phyloP scores from a whole-genome alignment of 2,113 vertebrate species.

The Syngnathus scovelli region DNA sequence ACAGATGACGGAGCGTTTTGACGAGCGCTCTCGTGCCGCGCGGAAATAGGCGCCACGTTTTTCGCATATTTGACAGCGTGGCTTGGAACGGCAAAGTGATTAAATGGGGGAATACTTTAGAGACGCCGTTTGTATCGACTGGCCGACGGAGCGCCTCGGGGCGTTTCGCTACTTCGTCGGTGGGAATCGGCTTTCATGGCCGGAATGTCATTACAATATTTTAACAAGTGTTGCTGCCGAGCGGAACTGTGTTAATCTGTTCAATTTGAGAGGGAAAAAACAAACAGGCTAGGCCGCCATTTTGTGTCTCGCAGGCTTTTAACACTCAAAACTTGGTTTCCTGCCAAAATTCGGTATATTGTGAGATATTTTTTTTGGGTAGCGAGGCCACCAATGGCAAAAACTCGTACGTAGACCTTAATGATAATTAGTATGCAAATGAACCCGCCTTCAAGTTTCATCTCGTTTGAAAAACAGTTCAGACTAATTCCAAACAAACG shows the following conservation, averaged over 20 bases:
- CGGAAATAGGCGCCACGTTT: neutral
- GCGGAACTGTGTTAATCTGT: neutral
- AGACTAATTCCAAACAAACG: slow-evolving; percentile 9
- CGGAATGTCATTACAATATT: neutral
- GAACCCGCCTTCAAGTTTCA: neutral
- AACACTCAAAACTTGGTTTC: too few species aligned
- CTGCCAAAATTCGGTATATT: slow-evolving; percentile 5
- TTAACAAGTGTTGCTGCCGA: neutral
- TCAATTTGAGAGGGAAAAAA: neutral
- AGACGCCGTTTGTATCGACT: neutral
- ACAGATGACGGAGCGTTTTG: slow-evolving; percentile 19
- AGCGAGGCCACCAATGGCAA: neutral
- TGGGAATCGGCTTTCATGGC: neutral
- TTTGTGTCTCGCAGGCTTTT: neutral
- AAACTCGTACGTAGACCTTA: slow-evolving; percentile 5
- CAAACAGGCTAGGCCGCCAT: neutral
- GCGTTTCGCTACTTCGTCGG: neutral
- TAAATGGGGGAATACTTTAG: neutral
- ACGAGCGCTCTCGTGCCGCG: slow-evolving; percentile 1
- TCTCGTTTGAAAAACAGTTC: neutral
- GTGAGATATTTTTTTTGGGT: neutral
- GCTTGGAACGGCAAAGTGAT: neutral
- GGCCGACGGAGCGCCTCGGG: neutral
- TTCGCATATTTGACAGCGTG: slow-evolving; percentile 7
- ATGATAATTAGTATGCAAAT: slow-evolving; percentile 3